Percentiles rank a stretch among this genome's conserved stretches.
Conservation (phyloP, 2,113 vertebrate genomes). For the Hypocryptadius cinnamomeus region DNA sequence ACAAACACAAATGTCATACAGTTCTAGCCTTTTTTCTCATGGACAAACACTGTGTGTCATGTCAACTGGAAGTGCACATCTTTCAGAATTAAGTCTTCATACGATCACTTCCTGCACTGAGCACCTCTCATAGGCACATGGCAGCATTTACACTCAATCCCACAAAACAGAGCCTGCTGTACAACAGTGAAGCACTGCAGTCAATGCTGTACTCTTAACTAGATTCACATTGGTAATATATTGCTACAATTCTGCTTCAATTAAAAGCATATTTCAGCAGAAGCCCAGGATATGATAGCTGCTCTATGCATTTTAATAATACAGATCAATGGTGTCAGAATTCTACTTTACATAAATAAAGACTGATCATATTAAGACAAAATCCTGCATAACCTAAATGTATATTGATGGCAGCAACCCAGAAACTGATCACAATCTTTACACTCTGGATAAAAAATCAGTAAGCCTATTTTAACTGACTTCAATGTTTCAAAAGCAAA, state of each 20-base stretch:
- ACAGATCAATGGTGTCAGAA: conserved; percentile 61
- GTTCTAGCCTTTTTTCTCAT: not conserved
- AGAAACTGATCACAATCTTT: conserved; percentile 18
- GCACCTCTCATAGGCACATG: not conserved
- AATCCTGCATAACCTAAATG: conserved; percentile 42
- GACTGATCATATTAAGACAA: conserved; percentile 71
- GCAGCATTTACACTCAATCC: conserved; percentile 9
- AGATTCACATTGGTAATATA: conserved; percentile 64
- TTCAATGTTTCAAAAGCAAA: conserved; percentile 11
- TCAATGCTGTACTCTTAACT: conserved; percentile 24
- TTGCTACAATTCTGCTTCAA: conserved; percentile 71
- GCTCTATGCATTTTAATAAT: conserved; percentile 70
- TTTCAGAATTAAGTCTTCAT: not conserved
- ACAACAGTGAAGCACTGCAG: conserved; percentile 4
- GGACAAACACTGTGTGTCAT: not conserved
- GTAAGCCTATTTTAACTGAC: not conserved
- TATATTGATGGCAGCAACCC: conserved; percentile 36
- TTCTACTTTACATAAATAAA: conserved; percentile 72
- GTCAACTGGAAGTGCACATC: not conserved
- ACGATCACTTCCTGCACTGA: conserved; percentile 4
- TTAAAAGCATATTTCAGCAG: conserved; percentile 76
- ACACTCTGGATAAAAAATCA: conserved; percentile 28
- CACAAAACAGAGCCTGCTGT: not conserved
- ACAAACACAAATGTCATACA: not conserved
- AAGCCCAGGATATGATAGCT: conserved; percentile 60